Conservation (phyloP, 2,888 invertebrate genomes). For the Imbricaverruca yamaguchii region DNA sequence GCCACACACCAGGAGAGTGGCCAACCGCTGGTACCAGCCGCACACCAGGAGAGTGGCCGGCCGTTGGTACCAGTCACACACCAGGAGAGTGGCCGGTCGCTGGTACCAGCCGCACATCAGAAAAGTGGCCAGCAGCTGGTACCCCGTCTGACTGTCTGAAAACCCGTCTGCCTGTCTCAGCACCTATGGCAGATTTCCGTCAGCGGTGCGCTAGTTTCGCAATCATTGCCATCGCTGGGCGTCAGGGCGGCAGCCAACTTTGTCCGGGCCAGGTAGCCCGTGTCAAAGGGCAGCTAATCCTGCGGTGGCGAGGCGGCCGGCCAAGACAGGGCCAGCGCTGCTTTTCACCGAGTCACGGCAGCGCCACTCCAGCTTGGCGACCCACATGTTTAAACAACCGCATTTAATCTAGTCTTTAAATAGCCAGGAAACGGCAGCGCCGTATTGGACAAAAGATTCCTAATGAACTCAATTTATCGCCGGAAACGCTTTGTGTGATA, state of each 20-base stretch:
- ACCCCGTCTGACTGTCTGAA: too few relatives aligned
- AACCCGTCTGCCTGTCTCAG: too few relatives aligned
- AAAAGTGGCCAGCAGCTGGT: too few relatives aligned
- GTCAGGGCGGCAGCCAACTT: not conserved
- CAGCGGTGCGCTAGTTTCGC: too few relatives aligned
- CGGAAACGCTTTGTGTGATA: constrained; percentile 16
- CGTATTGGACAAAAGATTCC: not conserved
- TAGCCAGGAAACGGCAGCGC: not conserved
- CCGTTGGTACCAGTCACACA: too few relatives aligned
- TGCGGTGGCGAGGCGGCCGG: not conserved
- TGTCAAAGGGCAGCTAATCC: not conserved
- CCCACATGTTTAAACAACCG: constrained; percentile 6
- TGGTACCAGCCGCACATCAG: too few relatives aligned
- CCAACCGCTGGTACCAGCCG: too few relatives aligned
- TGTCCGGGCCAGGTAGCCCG: not conserved
- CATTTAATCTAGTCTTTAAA: constrained; percentile 1
- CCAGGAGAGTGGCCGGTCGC: too few relatives aligned
- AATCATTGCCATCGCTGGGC: too few relatives aligned
- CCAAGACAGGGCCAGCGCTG: not conserved
- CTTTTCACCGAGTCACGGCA: not conserved
- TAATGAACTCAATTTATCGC: constrained; percentile 18
- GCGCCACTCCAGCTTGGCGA: not conserved
- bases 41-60: too few relatives aligned
- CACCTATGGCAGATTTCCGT: too few relatives aligned
- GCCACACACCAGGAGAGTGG: too few relatives aligned